Evolutionary conservation across 2,113 vertebrate species (phyloP).

Genomic region (Lethenteron reissneri): DNA sequence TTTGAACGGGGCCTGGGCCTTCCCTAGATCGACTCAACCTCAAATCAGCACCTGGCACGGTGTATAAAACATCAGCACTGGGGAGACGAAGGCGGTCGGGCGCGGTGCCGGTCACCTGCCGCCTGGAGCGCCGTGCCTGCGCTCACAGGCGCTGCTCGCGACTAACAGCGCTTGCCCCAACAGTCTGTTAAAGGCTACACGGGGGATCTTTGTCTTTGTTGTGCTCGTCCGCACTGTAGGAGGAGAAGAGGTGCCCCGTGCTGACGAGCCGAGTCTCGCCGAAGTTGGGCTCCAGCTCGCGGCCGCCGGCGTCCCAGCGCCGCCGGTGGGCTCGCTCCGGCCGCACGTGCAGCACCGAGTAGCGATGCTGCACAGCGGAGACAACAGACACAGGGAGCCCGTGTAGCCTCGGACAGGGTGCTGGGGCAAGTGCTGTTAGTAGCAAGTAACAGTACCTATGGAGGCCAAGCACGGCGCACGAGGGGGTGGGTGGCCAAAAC

Average conservation of each 20-base stretch:
- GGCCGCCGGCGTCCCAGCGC: constrained; percentile 34
- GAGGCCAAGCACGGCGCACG: background rate
- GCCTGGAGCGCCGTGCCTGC: background rate
- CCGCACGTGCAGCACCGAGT: constrained; percentile 38
- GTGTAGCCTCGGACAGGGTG: background rate
- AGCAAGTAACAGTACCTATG: background rate
- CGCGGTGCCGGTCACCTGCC: background rate
- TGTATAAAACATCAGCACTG: too few relatives aligned
- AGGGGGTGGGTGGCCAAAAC: accelerated
- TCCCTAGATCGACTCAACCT: too few relatives aligned
- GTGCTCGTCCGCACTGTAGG: constrained; percentile 40
- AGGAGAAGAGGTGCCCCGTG: constrained; percentile 57
- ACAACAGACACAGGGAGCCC: background rate
- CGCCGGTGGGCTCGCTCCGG: constrained; percentile 34
- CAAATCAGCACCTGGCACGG: background rate
- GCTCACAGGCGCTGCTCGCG: background rate
- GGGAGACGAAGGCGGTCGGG: too few relatives aligned
- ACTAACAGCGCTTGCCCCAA: background rate
- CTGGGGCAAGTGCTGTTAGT: too few relatives aligned
- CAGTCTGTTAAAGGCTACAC: background rate
- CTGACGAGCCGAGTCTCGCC: constrained; percentile 48
- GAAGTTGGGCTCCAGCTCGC: constrained; percentile 55
- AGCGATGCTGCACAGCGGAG: constrained; percentile 26
- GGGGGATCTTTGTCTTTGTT: background rate
- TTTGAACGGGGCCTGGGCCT: too few relatives aligned